A percentile compares a stretch with the other conserved stretches of the same genome.
Conservation (phyloP, 2,113 vertebrate species). For the Ancistrus triradiatus region DNA sequence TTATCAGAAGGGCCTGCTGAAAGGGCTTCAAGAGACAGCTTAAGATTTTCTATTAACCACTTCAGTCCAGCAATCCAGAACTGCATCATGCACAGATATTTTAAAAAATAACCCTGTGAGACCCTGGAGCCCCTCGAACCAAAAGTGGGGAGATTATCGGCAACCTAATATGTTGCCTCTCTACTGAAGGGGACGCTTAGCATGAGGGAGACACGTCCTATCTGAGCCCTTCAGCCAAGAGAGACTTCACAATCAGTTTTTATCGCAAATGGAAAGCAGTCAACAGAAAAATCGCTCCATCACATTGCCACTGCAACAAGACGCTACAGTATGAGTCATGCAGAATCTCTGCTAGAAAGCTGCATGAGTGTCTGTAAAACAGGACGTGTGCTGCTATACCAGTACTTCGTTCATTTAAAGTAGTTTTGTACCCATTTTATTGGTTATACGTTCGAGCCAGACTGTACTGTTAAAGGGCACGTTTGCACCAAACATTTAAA, state of each 20-base stretch:
- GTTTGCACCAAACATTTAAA: too few species aligned
- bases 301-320: slow-evolving; percentile 11
- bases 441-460: too few species aligned
- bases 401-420: too few species aligned
- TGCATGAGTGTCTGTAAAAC: not conserved
- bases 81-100: slow-evolving; percentile 50
- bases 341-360: slow-evolving; percentile 14
- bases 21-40: slow-evolving; percentile 59
- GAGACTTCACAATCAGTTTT: slow-evolving; percentile 33
- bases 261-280: slow-evolving; percentile 39
- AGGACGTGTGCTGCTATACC: not conserved
- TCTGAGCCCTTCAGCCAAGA: slow-evolving; percentile 44
- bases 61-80: slow-evolving; percentile 56
- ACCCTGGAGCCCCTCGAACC: slow-evolving; percentile 49
- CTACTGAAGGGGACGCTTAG: slow-evolving; percentile 56
- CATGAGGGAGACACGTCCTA: slow-evolving; percentile 45
- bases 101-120: slow-evolving; percentile 34
- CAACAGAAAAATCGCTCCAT: slow-evolving; percentile 38
- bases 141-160: slow-evolving; percentile 59
- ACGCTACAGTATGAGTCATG: not conserved
- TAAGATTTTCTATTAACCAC: slow-evolving; percentile 64
- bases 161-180: slow-evolving; percentile 57
- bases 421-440: too few species aligned
- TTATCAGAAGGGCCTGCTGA: slow-evolving; percentile 53
- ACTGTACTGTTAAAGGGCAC: too few species aligned